phyloP scores from a whole-genome alignment of 2,888 invertebrate species.

The Drosophila nigricruria region DNA sequence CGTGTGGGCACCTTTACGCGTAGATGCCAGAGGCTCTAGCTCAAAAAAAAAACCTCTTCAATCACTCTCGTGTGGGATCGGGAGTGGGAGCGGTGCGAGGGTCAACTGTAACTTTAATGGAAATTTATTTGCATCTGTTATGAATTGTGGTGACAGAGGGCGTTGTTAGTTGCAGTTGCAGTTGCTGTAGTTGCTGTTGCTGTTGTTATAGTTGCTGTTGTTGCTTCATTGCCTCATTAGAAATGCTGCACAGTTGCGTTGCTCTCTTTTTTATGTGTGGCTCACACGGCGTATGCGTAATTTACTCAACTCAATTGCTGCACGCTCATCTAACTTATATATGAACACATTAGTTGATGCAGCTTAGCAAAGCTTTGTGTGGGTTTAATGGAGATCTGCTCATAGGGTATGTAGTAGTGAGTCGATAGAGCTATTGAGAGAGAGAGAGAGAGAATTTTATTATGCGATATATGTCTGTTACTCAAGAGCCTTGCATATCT shows the following conservation, averaged over 20 bases:
- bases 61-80: constrained; percentile 26
- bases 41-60: constrained; percentile 9
- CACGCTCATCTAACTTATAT: constrained; percentile 8
- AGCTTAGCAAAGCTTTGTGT: not conserved
- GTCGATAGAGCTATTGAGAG: too few species aligned
- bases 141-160: constrained; percentile 75
- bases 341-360: constrained; percentile 5
- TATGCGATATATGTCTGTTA: too few species aligned
- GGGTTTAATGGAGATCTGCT: not conserved
- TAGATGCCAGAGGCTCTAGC: constrained; percentile 8
- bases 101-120: constrained; percentile 61
- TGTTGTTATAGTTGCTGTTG: too few species aligned
- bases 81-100: not conserved
- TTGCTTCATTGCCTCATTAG: constrained; percentile 27
- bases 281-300: constrained; percentile 69
- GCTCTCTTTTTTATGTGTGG: constrained; percentile 16
- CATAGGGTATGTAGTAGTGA: not conserved
- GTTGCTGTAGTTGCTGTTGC: constrained; percentile 9
- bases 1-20: constrained; percentile 58
- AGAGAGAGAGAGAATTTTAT: too few species aligned
- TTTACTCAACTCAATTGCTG: constrained; percentile 49
- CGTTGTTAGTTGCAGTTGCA: constrained; percentile 46
- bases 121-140: constrained; percentile 78
- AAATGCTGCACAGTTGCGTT: constrained; percentile 20
- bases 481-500: too few species aligned